These are phyloP conservation scores for Lochmaea crataegi DNA, from an alignment of 2,888 invertebrate species.

Conservation along the genomic window DNA sequence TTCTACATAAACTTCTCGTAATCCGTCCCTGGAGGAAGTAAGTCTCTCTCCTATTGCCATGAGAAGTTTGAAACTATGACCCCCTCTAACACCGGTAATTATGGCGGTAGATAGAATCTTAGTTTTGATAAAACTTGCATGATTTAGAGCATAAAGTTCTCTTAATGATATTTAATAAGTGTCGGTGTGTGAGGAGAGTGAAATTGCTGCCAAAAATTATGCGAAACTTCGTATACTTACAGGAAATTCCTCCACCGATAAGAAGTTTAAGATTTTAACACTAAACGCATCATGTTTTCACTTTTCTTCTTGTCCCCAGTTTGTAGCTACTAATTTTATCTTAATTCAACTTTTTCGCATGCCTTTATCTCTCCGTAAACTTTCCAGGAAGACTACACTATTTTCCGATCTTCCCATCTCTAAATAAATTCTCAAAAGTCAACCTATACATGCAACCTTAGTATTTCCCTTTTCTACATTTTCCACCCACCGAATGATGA, in stretches of 20 bases:
- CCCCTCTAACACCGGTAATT: conserved; percentile 40
- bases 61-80: conserved; percentile 32
- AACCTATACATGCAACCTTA: too few relatives aligned
- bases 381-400: too few relatives aligned
- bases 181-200: conserved; percentile 10
- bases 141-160: conserved; percentile 39
- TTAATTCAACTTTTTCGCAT: too few relatives aligned
- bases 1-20: not conserved
- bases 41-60: not conserved
- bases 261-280: conserved; percentile 16
- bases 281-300: conserved; percentile 2
- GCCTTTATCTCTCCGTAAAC: not conserved
- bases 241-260: conserved; percentile 20
- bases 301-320: not conserved
- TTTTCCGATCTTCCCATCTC: too few relatives aligned
- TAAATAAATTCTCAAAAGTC: too few relatives aligned
- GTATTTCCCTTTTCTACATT: too few relatives aligned
- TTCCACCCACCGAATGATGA: too few relatives aligned
- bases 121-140: conserved; percentile 40
- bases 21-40: conserved; percentile 3
- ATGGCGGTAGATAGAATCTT: conserved; percentile 39
- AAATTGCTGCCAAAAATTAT: conserved; percentile 28
- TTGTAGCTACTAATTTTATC: not conserved
- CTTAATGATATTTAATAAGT: conserved; percentile 41
- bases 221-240: not conserved